phyloP scores from a whole-genome alignment of 2,888 invertebrate species.

The Agonopterix subpropinquella region DNA sequence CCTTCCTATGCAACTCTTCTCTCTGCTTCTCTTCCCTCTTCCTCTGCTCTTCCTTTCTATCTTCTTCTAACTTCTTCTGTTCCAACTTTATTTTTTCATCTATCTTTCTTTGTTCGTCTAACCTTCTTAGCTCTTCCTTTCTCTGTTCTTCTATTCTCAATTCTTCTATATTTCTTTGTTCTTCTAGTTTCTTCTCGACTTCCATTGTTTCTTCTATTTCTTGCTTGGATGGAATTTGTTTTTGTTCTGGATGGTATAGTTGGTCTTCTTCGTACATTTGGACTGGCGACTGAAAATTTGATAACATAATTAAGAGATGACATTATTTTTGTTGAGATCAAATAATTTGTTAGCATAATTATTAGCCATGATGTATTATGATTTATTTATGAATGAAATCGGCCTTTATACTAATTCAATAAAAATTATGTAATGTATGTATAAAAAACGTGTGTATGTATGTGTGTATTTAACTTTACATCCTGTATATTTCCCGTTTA shows the following conservation, averaged over 20 bases:
- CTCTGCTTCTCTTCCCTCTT: conserved; percentile 33
- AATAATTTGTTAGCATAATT: too few relatives aligned
- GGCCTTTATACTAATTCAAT: too few relatives aligned
- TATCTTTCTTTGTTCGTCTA: conserved; percentile 7
- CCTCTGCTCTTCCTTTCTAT: conserved; percentile 9
- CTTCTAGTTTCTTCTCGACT: conserved; percentile 1
- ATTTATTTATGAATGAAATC: too few relatives aligned
- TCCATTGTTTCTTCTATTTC: conserved; percentile 2
- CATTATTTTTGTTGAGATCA: not conserved
- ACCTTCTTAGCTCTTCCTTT: conserved; percentile 3
- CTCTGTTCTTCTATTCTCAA: conserved; percentile 3
- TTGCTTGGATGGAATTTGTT: not conserved
- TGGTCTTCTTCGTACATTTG: conserved; percentile 46
- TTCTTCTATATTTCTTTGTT: conserved; percentile 5
- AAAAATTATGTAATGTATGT: too few relatives aligned
- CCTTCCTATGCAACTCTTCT: conserved; percentile 23
- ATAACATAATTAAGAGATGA: too few relatives aligned
- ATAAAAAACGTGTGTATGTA: too few relatives aligned
- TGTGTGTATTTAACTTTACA: too few relatives aligned
- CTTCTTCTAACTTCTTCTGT: conserved; percentile 2
- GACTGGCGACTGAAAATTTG: conserved; percentile 38
- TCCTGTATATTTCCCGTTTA: too few relatives aligned
- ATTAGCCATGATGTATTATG: too few relatives aligned
- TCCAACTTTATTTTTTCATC: conserved; percentile 6
- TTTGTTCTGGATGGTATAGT: conserved; percentile 17